A percentile compares a stretch with the other conserved stretches of the same genome.
phyloP scores from a whole-genome alignment of 2,888 invertebrate genomes.

The Drosophila macrothrix region DNA sequence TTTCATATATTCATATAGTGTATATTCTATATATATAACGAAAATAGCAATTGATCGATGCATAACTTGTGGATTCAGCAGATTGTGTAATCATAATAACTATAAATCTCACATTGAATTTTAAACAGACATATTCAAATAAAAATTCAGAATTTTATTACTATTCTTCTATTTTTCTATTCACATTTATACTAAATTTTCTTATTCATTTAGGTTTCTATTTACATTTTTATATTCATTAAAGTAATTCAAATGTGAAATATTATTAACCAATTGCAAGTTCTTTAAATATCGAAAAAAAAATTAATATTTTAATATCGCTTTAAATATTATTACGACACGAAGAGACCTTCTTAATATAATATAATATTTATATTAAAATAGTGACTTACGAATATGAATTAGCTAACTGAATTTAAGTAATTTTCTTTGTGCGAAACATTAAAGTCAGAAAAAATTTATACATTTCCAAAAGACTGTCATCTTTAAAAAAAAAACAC shows the following conservation, averaged over 20 bases:
- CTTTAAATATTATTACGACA: background rate
- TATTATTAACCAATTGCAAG: background rate
- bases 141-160: background rate
- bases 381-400: background rate
- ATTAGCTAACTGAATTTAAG: background rate
- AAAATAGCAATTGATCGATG: background rate
- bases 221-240: background rate
- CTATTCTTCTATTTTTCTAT: background rate
- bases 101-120: background rate
- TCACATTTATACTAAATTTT: background rate
- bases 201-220: background rate
- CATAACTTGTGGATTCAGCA: slow-evolving; percentile 8
- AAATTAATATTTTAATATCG: background rate
- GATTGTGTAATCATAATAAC: background rate
- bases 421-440: background rate
- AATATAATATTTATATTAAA: background rate
- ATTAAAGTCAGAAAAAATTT: background rate
- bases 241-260: background rate
- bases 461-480: background rate
- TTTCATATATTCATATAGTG: background rate
- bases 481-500: background rate
- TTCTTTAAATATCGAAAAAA: background rate
- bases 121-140: background rate
- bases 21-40: background rate
- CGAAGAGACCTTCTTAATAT: background rate